Evolutionary conservation across 2,797 vertebrate species (phyloP).

Genomic region (Paratrypauchen microcephalus): DNA sequence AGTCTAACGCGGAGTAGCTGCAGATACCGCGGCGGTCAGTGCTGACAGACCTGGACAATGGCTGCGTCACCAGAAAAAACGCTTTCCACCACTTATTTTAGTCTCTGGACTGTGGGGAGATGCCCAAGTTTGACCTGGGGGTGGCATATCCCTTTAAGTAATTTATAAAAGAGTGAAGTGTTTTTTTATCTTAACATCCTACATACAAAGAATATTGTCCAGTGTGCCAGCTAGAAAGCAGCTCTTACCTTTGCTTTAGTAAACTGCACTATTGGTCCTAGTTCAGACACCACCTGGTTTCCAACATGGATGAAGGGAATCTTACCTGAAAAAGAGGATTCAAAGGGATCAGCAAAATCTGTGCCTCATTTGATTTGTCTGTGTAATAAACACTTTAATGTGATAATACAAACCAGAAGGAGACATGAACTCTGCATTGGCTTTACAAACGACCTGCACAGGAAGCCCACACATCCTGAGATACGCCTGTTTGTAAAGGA

Average conservation of each 20-base stretch:
- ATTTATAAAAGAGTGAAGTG: no score
- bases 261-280: conserved; percentile 95
- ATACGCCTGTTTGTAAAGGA: conserved; percentile 80
- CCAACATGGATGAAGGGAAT: conserved; percentile 97
- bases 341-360: background rate
- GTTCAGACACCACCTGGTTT: conserved; percentile 96
- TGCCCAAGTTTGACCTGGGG: no score
- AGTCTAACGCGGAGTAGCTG: no score
- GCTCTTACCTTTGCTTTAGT: conserved; percentile 91
- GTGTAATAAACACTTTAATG: background rate
- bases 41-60: no score
- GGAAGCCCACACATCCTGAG: conserved; percentile 94
- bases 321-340: conserved; percentile 80
- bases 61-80: no score
- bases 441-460: conserved; percentile 85
- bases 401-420: conserved; percentile 85
- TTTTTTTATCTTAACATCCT: no score
- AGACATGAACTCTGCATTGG: conserved; percentile 97
- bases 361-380: background rate
- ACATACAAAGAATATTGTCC: background rate
- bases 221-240: background rate
- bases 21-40: no score
- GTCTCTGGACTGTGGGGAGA: no score
- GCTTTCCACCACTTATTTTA: no score
- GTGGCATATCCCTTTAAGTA: no score